These are phyloP conservation scores for Actenoides lindsayi DNA, from an alignment of 2,113 vertebrate genomes.

Conservation along the genomic window DNA sequence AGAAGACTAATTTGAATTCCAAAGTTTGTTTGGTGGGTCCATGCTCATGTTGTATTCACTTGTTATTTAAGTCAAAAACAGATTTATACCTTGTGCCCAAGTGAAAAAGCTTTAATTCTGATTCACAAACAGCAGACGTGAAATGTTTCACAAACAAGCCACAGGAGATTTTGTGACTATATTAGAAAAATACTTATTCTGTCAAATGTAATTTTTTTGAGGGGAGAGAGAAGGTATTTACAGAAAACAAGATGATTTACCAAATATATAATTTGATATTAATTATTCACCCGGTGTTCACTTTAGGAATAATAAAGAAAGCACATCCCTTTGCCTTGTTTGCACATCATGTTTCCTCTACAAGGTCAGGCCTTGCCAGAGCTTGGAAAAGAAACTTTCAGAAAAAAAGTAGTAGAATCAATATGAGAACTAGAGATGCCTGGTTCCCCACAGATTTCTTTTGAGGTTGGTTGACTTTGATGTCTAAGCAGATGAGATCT, in stretches of 20 bases:
- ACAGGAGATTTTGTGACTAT: background rate
- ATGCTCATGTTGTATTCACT: background rate
- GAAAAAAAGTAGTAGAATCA: background rate
- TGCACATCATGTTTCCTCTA: background rate
- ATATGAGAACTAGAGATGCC: slow-evolving; percentile 10
- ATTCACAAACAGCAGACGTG: background rate
- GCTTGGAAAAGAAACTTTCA: background rate
- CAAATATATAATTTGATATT: background rate
- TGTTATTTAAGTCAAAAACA: background rate
- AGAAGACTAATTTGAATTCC: background rate
- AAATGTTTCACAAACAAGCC: background rate
- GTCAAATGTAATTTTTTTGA: background rate
- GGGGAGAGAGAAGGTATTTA: background rate
- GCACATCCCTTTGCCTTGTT: background rate
- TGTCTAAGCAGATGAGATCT: slow-evolving; percentile 16
- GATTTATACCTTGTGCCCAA: background rate
- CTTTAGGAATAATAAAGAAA: background rate
- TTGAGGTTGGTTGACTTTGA: slow-evolving; percentile 43
- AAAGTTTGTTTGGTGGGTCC: background rate
- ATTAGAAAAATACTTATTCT: background rate
- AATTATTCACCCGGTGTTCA: background rate
- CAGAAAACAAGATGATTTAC: background rate
- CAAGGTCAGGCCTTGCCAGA: slow-evolving; percentile 30
- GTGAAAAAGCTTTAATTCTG: background rate
- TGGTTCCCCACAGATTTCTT: slow-evolving; percentile 42